A percentile compares a stretch with the other conserved stretches of the same genome.
Evolutionary conservation across 2,113 vertebrate genomes (phyloP).

Genomic region (Menura novaehollandiae): DNA sequence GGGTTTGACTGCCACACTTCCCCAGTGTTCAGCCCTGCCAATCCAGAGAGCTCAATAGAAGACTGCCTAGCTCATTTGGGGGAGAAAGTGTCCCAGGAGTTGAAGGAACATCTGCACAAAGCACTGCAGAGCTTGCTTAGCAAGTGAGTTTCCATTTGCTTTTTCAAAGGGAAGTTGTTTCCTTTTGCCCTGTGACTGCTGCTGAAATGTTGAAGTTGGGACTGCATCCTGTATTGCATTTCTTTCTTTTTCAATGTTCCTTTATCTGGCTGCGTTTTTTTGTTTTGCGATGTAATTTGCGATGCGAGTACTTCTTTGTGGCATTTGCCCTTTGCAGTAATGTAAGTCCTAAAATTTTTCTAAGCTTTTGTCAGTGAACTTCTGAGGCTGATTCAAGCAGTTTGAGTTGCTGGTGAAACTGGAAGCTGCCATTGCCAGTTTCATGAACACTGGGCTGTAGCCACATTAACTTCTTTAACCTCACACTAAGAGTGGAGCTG

Average conservation of each 20-base stretch:
- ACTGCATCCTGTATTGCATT: neutral
- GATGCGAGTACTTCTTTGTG: neutral
- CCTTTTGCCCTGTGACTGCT: neutral
- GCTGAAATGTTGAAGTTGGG: neutral
- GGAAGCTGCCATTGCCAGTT: neutral
- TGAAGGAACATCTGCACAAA: conserved; percentile 75
- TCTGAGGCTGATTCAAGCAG: neutral
- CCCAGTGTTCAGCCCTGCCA: conserved; percentile 85
- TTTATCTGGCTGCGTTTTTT: neutral
- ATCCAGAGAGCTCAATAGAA: conserved; percentile 86
- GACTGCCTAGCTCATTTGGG: conserved; percentile 85
- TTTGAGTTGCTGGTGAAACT: neutral
- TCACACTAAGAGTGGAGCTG: neutral
- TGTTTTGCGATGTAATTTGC: neutral
- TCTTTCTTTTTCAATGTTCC: neutral
- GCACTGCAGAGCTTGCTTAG: conserved; percentile 80
- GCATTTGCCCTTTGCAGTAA: neutral
- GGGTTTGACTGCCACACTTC: conserved; percentile 87
- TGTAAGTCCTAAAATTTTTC: neutral
- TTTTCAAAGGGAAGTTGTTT: neutral
- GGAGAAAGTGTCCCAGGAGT: conserved; percentile 74
- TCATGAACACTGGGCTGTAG: neutral
- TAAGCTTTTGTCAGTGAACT: neutral
- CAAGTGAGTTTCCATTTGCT: conserved; percentile 77
- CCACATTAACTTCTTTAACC: neutral